Conservation (phyloP, 37 sponge, comb jelly and placozoan genomes). For the Amphimedon queenslandica region DNA sequence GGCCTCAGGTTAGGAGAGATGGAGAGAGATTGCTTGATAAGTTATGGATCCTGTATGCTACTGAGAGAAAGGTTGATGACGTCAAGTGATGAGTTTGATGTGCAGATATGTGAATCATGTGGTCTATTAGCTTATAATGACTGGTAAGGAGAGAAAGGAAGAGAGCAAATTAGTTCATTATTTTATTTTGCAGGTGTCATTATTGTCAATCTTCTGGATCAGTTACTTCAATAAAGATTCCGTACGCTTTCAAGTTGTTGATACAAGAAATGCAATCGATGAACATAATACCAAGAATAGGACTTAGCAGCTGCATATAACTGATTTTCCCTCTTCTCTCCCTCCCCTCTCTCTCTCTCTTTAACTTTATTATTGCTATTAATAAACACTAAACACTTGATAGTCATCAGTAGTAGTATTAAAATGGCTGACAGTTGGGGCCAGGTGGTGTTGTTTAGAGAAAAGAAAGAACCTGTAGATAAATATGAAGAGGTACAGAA, state of each 20-base stretch:
- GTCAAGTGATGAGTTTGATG: constrained; percentile 93
- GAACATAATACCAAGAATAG: constrained; percentile 92
- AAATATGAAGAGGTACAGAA: not conserved
- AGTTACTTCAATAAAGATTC: constrained; percentile 90
- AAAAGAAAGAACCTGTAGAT: not conserved
- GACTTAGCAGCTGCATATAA: constrained; percentile 52
- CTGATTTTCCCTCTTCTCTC: too few relatives aligned
- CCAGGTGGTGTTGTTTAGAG: not conserved
- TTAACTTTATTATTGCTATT: too few relatives aligned
- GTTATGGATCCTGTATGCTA: constrained; percentile 97
- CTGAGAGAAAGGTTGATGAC: constrained; percentile 96
- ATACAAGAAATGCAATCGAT: constrained; percentile 97
- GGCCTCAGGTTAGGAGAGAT: constrained; percentile 98
- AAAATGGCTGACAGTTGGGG: not conserved
- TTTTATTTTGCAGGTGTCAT: constrained; percentile 75
- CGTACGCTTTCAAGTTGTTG: constrained; percentile 97
- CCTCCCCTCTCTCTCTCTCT: too few relatives aligned
- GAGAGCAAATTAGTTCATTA: not conserved
- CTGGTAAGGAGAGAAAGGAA: constrained; percentile 54
- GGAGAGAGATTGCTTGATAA: constrained; percentile 98
- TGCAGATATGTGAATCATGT: constrained; percentile 93
- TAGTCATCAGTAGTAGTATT: not conserved
- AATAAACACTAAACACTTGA: not conserved
- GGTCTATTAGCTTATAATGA: constrained; percentile 94
- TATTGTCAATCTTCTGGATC: constrained; percentile 84